Evolutionary conservation across 1,140 invertebrate genomes (phyloP).

Genomic region (Araneus ventricosus): DNA sequence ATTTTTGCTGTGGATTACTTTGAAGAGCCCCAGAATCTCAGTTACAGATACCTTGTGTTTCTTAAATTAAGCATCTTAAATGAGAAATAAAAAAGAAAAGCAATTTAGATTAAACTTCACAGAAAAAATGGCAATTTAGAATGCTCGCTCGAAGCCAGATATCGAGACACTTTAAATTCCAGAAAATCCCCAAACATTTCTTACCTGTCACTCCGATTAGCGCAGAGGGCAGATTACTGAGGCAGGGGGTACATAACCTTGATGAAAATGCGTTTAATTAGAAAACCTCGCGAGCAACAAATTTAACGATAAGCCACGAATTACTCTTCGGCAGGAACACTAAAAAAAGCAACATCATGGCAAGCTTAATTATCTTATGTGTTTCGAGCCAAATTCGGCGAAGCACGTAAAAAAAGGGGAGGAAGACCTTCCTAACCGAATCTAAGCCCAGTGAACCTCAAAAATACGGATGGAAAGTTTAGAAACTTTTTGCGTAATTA

Average conservation of each 20-base stretch:
- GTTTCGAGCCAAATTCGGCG: not conserved
- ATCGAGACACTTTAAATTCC: no score
- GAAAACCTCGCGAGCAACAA: not conserved
- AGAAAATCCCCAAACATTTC: not conserved
- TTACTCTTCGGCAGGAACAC: not conserved
- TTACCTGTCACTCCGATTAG: not conserved
- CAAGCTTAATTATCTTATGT: not conserved
- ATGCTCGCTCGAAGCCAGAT: no score
- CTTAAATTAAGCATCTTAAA: no score
- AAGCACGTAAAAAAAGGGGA: not conserved
- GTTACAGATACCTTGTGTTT: no score
- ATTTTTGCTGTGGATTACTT: no score
- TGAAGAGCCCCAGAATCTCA: no score
- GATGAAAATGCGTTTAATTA: not conserved
- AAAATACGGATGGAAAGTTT: not conserved
- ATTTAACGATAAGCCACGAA: not conserved
- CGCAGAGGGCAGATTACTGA: not conserved
- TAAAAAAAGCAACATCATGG: not conserved
- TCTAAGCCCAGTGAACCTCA: not conserved
- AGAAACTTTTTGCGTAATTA: constrained; percentile 25
- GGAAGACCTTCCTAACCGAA: not conserved
- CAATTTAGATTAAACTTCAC: no score
- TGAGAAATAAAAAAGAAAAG: no score
- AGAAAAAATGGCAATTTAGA: no score
- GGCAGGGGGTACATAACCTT: not conserved